Evolutionary conservation across 1,140 invertebrate species (phyloP).

Genomic region (Sarcophaga peregrina): DNA sequence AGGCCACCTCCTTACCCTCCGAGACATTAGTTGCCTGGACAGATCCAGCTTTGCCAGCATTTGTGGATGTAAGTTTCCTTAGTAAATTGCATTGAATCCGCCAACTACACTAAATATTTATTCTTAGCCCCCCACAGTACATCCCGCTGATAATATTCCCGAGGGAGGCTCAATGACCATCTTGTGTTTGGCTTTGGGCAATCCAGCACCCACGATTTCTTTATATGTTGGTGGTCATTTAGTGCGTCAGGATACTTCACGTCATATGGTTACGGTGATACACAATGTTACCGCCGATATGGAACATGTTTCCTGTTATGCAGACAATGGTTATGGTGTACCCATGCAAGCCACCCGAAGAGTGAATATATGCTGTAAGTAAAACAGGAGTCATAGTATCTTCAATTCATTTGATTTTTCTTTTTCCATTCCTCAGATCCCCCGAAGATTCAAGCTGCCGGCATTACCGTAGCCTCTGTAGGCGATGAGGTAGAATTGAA

Average conservation of each 20-base stretch:
- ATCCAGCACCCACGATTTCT: slow-evolving; percentile 83
- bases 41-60: slow-evolving; percentile 84
- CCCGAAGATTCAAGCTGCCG: slow-evolving; percentile 78
- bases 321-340: slow-evolving; percentile 85
- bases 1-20: slow-evolving; percentile 77
- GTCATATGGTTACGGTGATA: slow-evolving; percentile 84
- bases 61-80: slow-evolving; percentile 77
- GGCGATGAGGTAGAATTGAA: slow-evolving; percentile 79
- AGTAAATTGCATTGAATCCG: neutral
- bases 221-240: slow-evolving; percentile 77
- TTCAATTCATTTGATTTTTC: neutral
- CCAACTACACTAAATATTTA: neutral
- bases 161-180: slow-evolving; percentile 87
- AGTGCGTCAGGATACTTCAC: slow-evolving; percentile 78
- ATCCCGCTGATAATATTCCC: slow-evolving; percentile 82
- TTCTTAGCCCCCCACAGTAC: slow-evolving; percentile 80
- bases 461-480: slow-evolving; percentile 77
- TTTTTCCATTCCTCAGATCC: slow-evolving; percentile 69
- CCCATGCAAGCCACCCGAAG: slow-evolving; percentile 82
- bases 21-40: slow-evolving; percentile 87
- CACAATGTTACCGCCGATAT: slow-evolving; percentile 84
- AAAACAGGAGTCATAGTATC: too few species aligned
- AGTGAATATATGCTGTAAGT: slow-evolving; percentile 83
- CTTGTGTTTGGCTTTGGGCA: slow-evolving; percentile 84
- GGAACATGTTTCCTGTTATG: slow-evolving; percentile 85